These are phyloP conservation scores for Ictalurus furcatus DNA, from an alignment of 2,113 vertebrate species.

Conservation along the genomic window DNA sequence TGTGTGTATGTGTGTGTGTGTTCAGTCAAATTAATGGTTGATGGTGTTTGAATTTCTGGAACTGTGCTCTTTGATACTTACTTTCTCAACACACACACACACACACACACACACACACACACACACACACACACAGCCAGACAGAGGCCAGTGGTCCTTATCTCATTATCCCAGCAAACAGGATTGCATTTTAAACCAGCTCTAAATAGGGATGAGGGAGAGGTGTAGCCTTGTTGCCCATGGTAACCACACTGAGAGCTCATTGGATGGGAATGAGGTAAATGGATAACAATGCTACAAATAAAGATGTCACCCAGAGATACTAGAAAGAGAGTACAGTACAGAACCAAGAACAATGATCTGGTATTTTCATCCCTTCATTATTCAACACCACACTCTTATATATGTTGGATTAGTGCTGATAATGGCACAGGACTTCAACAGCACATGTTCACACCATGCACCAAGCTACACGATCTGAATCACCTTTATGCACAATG, in stretches of 20 bases:
- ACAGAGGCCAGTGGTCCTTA: constrained; percentile 17
- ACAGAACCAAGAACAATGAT: no score
- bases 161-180: constrained; percentile 41
- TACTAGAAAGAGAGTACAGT: not conserved
- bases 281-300: constrained; percentile 8
- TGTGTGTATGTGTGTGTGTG: no score
- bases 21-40: no score
- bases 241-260: constrained; percentile 18
- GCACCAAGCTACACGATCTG: no score
- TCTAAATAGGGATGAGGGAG: not conserved
- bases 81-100: not conserved
- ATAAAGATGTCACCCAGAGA: not conserved
- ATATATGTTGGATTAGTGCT: no score
- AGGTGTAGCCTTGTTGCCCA: constrained; percentile 26
- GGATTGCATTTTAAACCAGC: constrained; percentile 13
- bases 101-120: constrained; percentile 2
- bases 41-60: no score
- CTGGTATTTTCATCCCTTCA: no score
- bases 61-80: no score
- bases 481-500: no score
- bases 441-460: no score
- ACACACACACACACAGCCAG: constrained; percentile 12
- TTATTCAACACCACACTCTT: no score
- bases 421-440: no score
- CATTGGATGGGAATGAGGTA: constrained; percentile 28